Evolutionary conservation across 2,888 invertebrate genomes (phyloP), one percentile per base, ranked within the genome.

Genomic region (Tenthredo notha): DNA sequence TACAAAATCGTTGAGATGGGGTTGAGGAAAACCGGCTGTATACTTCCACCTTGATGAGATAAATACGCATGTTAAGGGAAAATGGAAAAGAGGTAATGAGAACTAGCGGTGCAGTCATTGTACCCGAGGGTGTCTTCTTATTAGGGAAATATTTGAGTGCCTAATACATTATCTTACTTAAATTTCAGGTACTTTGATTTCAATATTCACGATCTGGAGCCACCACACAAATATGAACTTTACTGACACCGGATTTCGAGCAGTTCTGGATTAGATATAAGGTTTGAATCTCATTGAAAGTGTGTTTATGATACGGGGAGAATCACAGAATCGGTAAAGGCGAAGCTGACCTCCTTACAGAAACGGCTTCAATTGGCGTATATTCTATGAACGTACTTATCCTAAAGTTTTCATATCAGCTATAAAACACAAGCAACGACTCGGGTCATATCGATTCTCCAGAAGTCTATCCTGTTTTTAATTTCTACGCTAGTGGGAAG

Each of bases 1-100:
- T 88, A 89, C 89, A 90, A 89, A 91, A 91, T 90, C 90, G 88
- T 89, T 82, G 74, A 43, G 77, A 72, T 70, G 80, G 15, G 72
- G 58, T 85, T 80, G 85, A 84, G 83, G 86, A 88, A 83, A 85
- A 80, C 84, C 80, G 58, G 74, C 72, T 72, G 70, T 67, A 61
- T 83, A 65, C 72, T 84, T 84, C 84, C 77, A 47, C 85, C 87
- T 84, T 85, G 86, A 86, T 83, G 87, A 87, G 87, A 86, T 86
- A 87, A 88, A 88, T 40, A 61, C 61, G 40, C 40, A 15, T 85
- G 84, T 83, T 25, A 61, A 33, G 47, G 89, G 87, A 89, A 86
- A 89, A 88, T 87, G 88, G 87, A 77, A 86, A 84, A 78, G 65
- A 12, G n/a, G 12, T 18, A 58, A 84, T n/a, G 25, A 58, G 50